These are phyloP conservation scores for Tenthredo notha DNA, from an alignment of 2,888 invertebrate genomes.

Conservation along the genomic window DNA sequence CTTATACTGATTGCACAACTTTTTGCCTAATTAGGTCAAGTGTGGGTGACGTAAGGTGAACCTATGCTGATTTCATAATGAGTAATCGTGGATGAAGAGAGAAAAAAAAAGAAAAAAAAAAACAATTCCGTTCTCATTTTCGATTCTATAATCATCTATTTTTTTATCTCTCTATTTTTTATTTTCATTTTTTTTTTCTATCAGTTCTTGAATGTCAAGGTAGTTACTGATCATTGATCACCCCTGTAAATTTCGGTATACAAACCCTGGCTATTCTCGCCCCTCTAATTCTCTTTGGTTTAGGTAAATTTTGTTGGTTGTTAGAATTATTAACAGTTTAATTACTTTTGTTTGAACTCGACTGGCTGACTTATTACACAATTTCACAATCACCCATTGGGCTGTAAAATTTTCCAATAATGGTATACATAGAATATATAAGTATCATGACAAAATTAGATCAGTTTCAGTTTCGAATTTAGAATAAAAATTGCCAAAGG, in stretches of 20 bases:
- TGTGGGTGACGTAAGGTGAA: not conserved
- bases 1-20: slow-evolving; percentile 9
- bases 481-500: not conserved
- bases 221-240: not conserved
- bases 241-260: not conserved
- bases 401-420: not conserved
- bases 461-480: not conserved
- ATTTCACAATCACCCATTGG: slow-evolving; percentile 13
- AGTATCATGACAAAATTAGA: not conserved
- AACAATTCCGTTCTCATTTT: not conserved
- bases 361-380: not conserved
- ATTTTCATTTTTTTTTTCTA: not conserved
- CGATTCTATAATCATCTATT: not conserved
- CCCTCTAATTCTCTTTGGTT: not conserved
- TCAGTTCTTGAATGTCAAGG: not conserved
- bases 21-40: slow-evolving; percentile 11
- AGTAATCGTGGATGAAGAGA: not conserved
- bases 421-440: not conserved
- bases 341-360: slow-evolving; percentile 34
- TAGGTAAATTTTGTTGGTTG: not conserved
- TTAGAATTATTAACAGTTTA: slow-evolving; percentile 33
- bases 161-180: not conserved
- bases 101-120: too few species aligned
- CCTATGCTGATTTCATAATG: not conserved
- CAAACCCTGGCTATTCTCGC: not conserved